phyloP scores from a whole-genome alignment of 2,888 invertebrate species.

The Myopa tessellatipennis region DNA sequence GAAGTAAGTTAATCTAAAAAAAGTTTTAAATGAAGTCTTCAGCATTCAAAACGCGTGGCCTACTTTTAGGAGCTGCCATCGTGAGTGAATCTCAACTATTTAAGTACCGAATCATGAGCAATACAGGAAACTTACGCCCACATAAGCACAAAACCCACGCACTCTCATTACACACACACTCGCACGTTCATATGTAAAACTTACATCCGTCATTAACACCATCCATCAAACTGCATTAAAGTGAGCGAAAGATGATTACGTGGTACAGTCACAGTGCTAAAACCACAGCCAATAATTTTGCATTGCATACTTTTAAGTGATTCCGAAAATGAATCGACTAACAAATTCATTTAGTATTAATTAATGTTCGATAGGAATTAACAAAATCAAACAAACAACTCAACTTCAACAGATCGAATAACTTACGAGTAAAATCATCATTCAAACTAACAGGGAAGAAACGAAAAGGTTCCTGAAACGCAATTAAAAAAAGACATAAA shows the following conservation, averaged over 20 bases:
- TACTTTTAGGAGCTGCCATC: not conserved
- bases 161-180: conserved; percentile 19
- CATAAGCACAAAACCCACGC: conserved; percentile 2
- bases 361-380: too few species aligned
- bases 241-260: conserved; percentile 9
- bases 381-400: too few species aligned
- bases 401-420: too few species aligned
- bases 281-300: not conserved
- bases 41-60: not conserved
- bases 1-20: too few species aligned
- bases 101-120: not conserved
- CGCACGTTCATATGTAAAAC: not conserved
- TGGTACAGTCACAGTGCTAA: not conserved
- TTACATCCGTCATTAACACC: not conserved
- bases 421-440: too few species aligned
- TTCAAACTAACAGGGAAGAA: too few species aligned
- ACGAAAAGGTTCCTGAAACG: not conserved
- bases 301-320: conserved; percentile 12
- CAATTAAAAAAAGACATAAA: not conserved
- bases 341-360: too few species aligned
- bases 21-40: too few species aligned
- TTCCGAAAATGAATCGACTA: not conserved
- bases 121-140: not conserved
- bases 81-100: not conserved
- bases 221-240: conserved; percentile 11